Base-by-base conservation (phyloP, 2,797 vertebrate genomes). In the Eulemur mongoz region DNA sequence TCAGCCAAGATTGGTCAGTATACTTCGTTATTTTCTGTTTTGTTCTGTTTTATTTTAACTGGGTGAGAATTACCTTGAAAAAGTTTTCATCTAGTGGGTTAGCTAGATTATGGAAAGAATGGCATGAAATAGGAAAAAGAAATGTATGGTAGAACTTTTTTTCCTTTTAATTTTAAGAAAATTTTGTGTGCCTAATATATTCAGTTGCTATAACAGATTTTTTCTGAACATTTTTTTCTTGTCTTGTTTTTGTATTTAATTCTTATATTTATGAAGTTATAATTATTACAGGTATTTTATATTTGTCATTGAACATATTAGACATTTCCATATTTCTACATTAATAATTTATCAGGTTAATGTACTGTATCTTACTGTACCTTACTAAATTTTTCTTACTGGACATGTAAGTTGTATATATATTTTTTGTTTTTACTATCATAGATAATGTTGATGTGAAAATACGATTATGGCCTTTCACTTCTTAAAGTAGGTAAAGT, bases 241-340 rank as follows among this genome's bases (percentile, higher is more conserved):
- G 11, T 81, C 17, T 90, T 95, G 7, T 67, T 78, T 95, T 91
- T 94, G 20, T 17, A 73, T 81, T 94, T 92, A 95, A 63, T 94
- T 89, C 10, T 84, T 88, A 73, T 1, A 45, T 81, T 84, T 88
- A 90, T 79, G 23, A 84, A 84, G 48, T 79, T 89, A 11, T 50
- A 81, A n/a, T 95, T 67, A 69, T 89, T 94, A 30, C 14, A 90
- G 0, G 67, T 91, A 40, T 81, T 76, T 89, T 92, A 1, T 32
- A 48, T 52, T 95, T 95, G n/a, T 61, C 25, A 52, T 35, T 54
- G 90, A 85, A 65, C 1, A 35, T 67, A 32, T 69, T 82, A 91
- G 65, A 81, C 5, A 43, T 94, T 93, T 73, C 38, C 7, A 35
- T 86, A 52, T 54, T 92, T 79, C 9, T 83, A 12, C 10, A 40